phyloP scores from a whole-genome alignment of 2,113 vertebrate genomes.

The Peromyscus maniculatus region DNA sequence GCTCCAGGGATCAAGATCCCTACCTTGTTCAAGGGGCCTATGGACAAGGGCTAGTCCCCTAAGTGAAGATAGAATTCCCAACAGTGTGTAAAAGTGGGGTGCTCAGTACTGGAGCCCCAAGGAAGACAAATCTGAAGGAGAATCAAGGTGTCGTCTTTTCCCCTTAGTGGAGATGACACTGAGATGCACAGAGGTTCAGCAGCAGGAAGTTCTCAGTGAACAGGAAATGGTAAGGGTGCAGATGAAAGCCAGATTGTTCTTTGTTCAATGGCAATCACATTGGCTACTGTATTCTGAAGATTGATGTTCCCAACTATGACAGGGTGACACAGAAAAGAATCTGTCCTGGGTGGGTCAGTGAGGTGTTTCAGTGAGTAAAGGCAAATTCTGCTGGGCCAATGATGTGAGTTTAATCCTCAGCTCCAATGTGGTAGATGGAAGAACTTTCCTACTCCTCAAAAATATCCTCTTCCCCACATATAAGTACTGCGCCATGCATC shows the following conservation, averaged over 20 bases:
- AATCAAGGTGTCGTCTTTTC: too few species aligned
- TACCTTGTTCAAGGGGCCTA: background rate
- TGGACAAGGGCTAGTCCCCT: background rate
- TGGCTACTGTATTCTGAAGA: background rate
- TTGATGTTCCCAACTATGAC: background rate
- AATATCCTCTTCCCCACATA: background rate
- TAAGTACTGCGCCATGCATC: background rate
- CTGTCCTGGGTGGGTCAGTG: background rate
- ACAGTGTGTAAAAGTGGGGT: background rate
- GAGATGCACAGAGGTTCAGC: background rate
- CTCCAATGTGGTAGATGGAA: background rate
- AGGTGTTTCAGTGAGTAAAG: background rate
- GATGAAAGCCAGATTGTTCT: background rate
- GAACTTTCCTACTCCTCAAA: background rate
- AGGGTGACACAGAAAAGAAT: background rate
- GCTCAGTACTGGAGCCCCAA: background rate
- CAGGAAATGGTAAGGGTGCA: background rate
- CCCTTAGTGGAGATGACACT: background rate
- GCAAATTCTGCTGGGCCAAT: fast-evolving
- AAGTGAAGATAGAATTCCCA: background rate
- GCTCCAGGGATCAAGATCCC: too few species aligned
- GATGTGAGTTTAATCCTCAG: background rate
- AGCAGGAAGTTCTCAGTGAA: background rate
- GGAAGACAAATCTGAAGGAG: background rate
- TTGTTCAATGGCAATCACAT: background rate